Conservation (phyloP, 2,888 invertebrate species). For the Andrena hattorfiana region DNA sequence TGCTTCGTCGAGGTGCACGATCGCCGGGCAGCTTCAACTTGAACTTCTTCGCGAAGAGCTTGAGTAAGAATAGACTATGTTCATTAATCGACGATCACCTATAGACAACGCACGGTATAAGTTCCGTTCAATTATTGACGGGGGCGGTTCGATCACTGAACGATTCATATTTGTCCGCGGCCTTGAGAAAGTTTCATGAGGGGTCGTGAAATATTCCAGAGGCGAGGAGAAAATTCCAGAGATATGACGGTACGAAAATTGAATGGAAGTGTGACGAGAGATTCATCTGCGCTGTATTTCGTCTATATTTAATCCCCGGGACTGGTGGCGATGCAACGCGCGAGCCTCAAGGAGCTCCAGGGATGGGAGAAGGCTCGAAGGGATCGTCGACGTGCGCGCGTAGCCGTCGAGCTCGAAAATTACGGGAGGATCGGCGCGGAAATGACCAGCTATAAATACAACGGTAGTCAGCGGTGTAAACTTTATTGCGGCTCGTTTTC, state of each 20-base stretch:
- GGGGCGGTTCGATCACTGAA: constrained; percentile 9
- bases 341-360: not conserved
- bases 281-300: not conserved
- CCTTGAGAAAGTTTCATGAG: constrained; percentile 18
- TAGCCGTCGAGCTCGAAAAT: constrained; percentile 40
- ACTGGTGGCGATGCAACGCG: not conserved
- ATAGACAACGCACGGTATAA: constrained; percentile 3
- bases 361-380: constrained; percentile 4
- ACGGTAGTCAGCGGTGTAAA: constrained; percentile 47
- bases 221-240: not conserved
- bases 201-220: constrained; percentile 1
- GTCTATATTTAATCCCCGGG: not conserved
- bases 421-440: constrained; percentile 47
- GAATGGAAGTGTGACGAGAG: not conserved
- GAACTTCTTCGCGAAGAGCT: constrained; percentile 4
- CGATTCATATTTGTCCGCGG: constrained; percentile 17
- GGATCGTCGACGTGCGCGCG: constrained; percentile 6
- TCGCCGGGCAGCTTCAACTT: not conserved
- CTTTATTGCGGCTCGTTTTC: constrained; percentile 55
- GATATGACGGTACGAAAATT: not conserved
- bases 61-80: constrained; percentile 10
- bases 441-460: constrained; percentile 58
- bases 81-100: too few species aligned
- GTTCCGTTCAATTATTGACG: constrained; percentile 28
- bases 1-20: constrained; percentile 1